These are phyloP conservation scores for Euschistus heros DNA, from an alignment of 1,140 invertebrate species.

Conservation along the genomic window DNA sequence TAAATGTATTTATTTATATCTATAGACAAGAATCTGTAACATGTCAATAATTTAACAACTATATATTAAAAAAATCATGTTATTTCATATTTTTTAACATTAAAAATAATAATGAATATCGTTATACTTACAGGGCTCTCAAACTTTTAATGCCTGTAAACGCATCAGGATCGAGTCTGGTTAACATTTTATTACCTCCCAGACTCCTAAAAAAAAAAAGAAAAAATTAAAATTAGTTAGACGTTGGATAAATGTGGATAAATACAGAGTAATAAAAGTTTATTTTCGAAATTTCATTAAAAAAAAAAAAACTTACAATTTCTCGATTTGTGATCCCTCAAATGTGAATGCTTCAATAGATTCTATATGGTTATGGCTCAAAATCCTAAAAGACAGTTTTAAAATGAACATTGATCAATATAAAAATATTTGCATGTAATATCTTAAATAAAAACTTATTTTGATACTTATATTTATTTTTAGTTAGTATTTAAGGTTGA, in stretches of 20 bases:
- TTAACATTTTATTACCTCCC: conserved; percentile 51
- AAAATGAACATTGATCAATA: too few species aligned
- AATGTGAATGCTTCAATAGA: conserved; percentile 50
- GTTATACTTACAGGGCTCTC: conserved; percentile 33
- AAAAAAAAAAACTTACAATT: conserved; percentile 45
- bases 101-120: not conserved
- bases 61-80: too few species aligned
- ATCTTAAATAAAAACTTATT: too few species aligned
- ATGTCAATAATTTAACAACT: too few species aligned
- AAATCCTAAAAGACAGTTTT: conserved; percentile 43
- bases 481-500: too few species aligned
- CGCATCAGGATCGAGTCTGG: conserved; percentile 46
- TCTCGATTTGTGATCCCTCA: conserved; percentile 50
- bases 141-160: conserved; percentile 53
- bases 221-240: conserved; percentile 20
- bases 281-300: not conserved
- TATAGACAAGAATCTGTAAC: too few species aligned
- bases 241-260: not conserved
- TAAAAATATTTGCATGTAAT: too few species aligned
- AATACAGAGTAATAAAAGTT: not conserved
- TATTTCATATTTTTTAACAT: conserved; percentile 9
- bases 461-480: too few species aligned
- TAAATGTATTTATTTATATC: too few species aligned
- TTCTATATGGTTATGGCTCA: conserved; percentile 50
- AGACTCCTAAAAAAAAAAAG: conserved; percentile 45